Base-by-base conservation (phyloP, 1,140 invertebrate species). In the Medauroidea extradentata region DNA sequence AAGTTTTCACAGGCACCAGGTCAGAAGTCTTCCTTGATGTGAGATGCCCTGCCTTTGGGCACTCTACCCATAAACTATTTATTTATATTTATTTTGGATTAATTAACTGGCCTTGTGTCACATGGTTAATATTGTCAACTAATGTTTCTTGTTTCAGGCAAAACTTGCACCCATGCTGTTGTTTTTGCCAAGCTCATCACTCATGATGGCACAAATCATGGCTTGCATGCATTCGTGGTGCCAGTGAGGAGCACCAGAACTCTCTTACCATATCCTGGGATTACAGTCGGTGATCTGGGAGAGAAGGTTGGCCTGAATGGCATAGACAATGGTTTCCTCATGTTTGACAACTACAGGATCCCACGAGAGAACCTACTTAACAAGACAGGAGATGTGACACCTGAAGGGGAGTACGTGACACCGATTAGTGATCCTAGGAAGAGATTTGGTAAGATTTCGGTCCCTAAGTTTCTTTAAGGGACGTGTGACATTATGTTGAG, bases 141-240 rank as follows among this genome's bases (percentile, higher is more conserved):
- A 11, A 21, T 25, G 5, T 23, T 51, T 65, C 72, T 65, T 57
- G 63, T 77, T 78, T 61, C 67, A 83, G 88, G 89, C 58, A 87
- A 96, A 82, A 87, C 85, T 24, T 88, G 91, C 54, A 96, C 93
- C 0, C 87, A 96, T 69, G 90, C 89, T 1, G 72, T 95, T 50
- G 80, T 95, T 4, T 97, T 93, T 78, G 95, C 95, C 2, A 91
- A 96, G 75, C 77, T 98, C 29, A 85, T 88, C 67, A 90, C 90
- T 3, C 79, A 83, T 0, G 87, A 90, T 73, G 84, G 84, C 5
- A 75, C 77, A 13, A 84, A 86, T 70, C 88, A 93, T 68, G 91
- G 91, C 2, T 73, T 94, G 3, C 89, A 92, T 75, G 80, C 85
- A 0, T 94, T 94, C 75, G 76, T 93, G 41, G 87, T 91, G 16